These are phyloP conservation scores for Rhea pennata DNA, from an alignment of 2,113 vertebrate species.

Conservation along the genomic window DNA sequence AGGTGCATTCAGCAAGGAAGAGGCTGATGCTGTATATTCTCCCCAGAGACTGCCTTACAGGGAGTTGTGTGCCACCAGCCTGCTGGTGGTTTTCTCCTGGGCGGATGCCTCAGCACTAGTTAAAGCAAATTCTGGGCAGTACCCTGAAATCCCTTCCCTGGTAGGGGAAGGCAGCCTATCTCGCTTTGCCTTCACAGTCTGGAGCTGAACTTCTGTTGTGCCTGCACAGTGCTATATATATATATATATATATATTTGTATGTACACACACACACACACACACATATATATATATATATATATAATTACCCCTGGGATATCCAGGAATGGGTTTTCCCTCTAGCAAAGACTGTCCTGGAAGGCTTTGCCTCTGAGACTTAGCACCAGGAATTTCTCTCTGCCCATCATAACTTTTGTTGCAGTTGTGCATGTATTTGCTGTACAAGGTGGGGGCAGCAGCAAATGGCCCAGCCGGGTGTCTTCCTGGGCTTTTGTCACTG, in stretches of 20 bases:
- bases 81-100: neutral
- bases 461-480: neutral
- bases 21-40: neutral
- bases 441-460: neutral
- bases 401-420: neutral
- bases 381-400: neutral
- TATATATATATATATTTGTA: no score
- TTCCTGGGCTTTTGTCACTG: accelerated
- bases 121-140: neutral
- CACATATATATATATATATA: no score
- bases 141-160: accelerated
- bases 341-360: neutral
- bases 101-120: neutral
- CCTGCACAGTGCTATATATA: neutral
- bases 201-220: neutral
- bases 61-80: neutral
- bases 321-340: neutral
- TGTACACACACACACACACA: no score
- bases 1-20: neutral
- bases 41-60: neutral
- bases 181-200: neutral
- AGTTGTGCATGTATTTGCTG: neutral
- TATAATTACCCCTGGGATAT: neutral
- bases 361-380: neutral
- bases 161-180: neutral